A percentile compares a stretch with the other conserved stretches of the same genome.
These are phyloP conservation scores for Drosophila leonis DNA, from an alignment of 2,888 invertebrate species.

Conservation along the genomic window DNA sequence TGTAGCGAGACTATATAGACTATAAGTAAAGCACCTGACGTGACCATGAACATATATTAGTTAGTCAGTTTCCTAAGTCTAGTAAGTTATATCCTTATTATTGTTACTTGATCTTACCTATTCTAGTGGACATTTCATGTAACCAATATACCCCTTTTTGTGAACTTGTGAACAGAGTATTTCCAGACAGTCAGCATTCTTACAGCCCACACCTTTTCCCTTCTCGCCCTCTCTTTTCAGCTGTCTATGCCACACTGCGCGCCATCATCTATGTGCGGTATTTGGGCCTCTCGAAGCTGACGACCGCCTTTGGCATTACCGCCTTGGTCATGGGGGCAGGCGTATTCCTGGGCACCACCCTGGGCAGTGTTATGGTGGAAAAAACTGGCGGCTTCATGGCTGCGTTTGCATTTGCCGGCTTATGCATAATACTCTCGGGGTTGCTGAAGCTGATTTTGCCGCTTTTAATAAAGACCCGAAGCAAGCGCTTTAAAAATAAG, in stretches of 20 bases:
- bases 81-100: too few species aligned
- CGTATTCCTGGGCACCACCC: slow-evolving; percentile 88
- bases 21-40: too few species aligned
- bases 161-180: slow-evolving; percentile 5
- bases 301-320: slow-evolving; percentile 92
- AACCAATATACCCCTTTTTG: neutral
- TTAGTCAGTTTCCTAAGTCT: too few species aligned
- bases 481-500: neutral
- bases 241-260: slow-evolving; percentile 91
- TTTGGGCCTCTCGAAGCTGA: slow-evolving; percentile 91
- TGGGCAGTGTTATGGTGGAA: slow-evolving; percentile 82
- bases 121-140: neutral
- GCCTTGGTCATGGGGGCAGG: slow-evolving; percentile 92
- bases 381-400: slow-evolving; percentile 51
- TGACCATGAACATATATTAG: too few species aligned
- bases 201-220: neutral
- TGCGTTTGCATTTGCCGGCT: slow-evolving; percentile 78
- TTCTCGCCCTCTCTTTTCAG: slow-evolving; percentile 84
- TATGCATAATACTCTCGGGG: slow-evolving; percentile 74
- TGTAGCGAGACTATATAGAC: too few species aligned
- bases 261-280: slow-evolving; percentile 92
- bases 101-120: neutral
- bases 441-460: slow-evolving; percentile 73
- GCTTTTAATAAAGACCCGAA: slow-evolving; percentile 21
- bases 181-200: neutral